Conservation (phyloP, 2,113 vertebrate genomes). For the Ginglymostoma cirratum region DNA sequence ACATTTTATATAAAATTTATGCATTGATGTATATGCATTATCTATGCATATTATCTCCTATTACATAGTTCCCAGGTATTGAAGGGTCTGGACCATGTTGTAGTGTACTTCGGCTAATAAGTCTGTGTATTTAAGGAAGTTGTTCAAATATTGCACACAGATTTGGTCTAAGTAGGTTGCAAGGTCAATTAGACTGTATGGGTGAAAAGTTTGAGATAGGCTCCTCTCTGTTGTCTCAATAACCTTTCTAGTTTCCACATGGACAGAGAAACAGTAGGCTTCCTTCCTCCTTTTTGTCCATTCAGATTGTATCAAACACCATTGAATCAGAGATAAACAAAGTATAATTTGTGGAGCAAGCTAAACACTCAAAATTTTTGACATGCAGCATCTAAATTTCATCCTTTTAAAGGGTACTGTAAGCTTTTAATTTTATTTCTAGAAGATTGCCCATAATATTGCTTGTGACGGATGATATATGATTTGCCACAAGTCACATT, state of each 20-base stretch:
- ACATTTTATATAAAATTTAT: background rate
- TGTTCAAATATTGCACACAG: background rate
- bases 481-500: background rate
- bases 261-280: too few relatives aligned
- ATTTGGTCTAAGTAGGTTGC: background rate
- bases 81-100: background rate
- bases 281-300: too few relatives aligned
- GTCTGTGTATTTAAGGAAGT: background rate
- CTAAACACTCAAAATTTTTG: background rate
- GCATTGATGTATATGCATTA: background rate
- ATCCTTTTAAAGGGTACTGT: background rate
- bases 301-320: too few relatives aligned
- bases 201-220: background rate
- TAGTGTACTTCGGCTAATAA: background rate
- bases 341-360: background rate
- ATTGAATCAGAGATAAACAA: background rate
- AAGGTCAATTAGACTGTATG: background rate
- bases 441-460: background rate
- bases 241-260: background rate
- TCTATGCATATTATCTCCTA: background rate
- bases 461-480: background rate
- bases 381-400: background rate
- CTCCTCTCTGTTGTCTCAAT: background rate
- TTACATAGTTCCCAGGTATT: background rate
- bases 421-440: background rate